Conservation (phyloP, 2,113 vertebrate genomes). For the Thalassoma bifasciatum region DNA sequence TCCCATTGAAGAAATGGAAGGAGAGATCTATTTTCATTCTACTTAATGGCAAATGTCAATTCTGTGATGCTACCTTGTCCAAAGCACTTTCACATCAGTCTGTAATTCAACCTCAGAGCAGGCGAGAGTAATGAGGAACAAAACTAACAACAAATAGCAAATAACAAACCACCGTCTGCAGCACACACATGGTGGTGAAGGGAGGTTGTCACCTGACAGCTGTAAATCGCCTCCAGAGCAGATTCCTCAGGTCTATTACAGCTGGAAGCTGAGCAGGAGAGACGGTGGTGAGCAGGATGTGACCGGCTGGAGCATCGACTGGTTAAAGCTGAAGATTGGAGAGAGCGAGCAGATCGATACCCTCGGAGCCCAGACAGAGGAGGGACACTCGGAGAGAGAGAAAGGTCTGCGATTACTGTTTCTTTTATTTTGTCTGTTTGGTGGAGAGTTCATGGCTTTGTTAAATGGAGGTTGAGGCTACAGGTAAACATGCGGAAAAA, state of each 20-base stretch:
- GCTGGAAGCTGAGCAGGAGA: constrained; percentile 48
- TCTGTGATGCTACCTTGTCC: constrained; percentile 37
- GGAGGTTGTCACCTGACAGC: constrained; percentile 37
- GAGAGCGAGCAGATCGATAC: constrained; percentile 58
- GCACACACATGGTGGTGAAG: constrained; percentile 24
- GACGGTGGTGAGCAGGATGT: constrained; percentile 61
- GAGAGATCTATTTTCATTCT: constrained; percentile 28
- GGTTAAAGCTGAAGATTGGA: constrained; percentile 73
- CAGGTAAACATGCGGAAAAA: neutral
- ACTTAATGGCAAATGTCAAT: constrained; percentile 65
- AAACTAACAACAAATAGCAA: constrained; percentile 48
- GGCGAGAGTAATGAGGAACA: neutral
- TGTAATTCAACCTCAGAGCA: constrained; percentile 37
- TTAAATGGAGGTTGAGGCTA: neutral
- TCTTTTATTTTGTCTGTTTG: neutral
- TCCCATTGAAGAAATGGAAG: neutral
- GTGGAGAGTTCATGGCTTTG: neutral
- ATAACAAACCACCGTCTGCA: constrained; percentile 18
- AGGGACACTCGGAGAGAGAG: constrained; percentile 20
- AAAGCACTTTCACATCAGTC: constrained; percentile 23
- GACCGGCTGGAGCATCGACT: constrained; percentile 61
- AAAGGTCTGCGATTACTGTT: neutral
- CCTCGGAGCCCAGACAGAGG: constrained; percentile 41
- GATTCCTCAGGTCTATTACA: constrained; percentile 74
- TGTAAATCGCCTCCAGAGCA: constrained; percentile 57